Conservation (phyloP, 2,888 invertebrate species). For the Trissoscelio sp. region DNA sequence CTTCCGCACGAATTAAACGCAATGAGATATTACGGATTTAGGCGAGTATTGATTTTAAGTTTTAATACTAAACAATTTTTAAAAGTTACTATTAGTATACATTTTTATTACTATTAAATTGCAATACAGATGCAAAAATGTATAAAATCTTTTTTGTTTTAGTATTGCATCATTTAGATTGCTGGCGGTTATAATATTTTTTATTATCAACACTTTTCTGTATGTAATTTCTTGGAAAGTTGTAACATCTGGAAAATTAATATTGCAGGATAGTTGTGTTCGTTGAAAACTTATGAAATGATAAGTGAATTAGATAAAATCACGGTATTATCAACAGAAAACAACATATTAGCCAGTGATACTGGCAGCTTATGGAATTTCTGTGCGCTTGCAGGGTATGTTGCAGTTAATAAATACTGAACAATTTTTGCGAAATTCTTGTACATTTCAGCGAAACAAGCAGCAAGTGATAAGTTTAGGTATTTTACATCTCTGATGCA, state of each 20-base stretch:
- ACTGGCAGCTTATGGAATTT: slow-evolving; percentile 51
- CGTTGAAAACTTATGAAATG: slow-evolving; percentile 25
- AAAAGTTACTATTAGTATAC: no score
- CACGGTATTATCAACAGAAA: slow-evolving; percentile 36
- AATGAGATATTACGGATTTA: slow-evolving; percentile 17
- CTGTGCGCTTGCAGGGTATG: slow-evolving; percentile 25
- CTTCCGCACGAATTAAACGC: slow-evolving; percentile 22
- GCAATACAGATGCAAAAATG: no score
- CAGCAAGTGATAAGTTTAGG: slow-evolving; percentile 55
- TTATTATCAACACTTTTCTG: no score
- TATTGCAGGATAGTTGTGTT: slow-evolving; percentile 4
- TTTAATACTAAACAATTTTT: no score
- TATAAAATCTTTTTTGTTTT: no score
- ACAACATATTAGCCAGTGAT: slow-evolving; percentile 40
- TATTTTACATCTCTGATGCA: slow-evolving; percentile 44
- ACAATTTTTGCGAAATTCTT: slow-evolving; percentile 51
- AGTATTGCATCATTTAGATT: no score
- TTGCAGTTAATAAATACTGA: slow-evolving; percentile 58
- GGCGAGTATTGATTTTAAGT: no score
- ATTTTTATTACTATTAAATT: no score
- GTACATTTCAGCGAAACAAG: slow-evolving; percentile 51
- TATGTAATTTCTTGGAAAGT: slow-evolving; percentile 13
- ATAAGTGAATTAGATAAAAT: slow-evolving; percentile 60
- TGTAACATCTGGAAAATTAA: slow-evolving; percentile 12
- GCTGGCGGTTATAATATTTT: no score